Evolutionary conservation across 1,140 invertebrate species (phyloP).

Genomic region (Halotydeus destructor): DNA sequence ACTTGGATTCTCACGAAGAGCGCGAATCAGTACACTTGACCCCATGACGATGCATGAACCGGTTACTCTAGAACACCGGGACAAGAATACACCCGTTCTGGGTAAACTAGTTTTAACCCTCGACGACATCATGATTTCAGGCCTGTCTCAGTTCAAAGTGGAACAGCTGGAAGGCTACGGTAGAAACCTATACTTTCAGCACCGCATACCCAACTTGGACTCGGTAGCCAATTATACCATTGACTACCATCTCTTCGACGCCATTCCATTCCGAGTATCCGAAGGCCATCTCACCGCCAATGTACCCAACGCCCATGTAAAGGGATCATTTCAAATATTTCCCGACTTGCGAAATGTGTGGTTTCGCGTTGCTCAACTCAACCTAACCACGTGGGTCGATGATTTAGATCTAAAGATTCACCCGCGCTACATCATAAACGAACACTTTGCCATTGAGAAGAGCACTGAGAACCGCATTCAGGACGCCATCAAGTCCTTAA

Average conservation of each 20-base stretch:
- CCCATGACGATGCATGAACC: not conserved
- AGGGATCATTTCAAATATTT: slow-evolving; percentile 4
- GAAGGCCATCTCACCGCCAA: not conserved
- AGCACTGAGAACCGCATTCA: not conserved
- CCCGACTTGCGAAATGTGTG: slow-evolving; percentile 4
- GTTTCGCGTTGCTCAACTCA: slow-evolving; percentile 2
- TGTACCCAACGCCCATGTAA: slow-evolving; percentile 5
- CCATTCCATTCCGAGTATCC: slow-evolving; percentile 2
- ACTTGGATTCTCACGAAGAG: not conserved
- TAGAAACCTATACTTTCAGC: not conserved
- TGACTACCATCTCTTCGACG: slow-evolving; percentile 7
- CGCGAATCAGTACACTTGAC: not conserved
- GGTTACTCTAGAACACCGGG: not conserved
- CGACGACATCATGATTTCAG: not conserved
- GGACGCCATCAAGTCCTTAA: not conserved
- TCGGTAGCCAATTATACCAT: slow-evolving; percentile 4
- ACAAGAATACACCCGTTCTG: slow-evolving; percentile 3
- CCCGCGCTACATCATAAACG: slow-evolving; percentile 1
- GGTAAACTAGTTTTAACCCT: slow-evolving; percentile 3
- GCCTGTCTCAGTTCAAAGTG: slow-evolving; percentile 2
- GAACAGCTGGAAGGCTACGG: not conserved
- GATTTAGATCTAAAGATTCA: not conserved
- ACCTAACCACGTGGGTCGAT: slow-evolving; percentile 1
- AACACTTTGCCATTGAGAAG: slow-evolving; percentile 1
- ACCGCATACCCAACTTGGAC: slow-evolving; percentile 4